Base-by-base conservation (phyloP, 2,113 vertebrate genomes). In the Ageneiosus marmoratus region DNA sequence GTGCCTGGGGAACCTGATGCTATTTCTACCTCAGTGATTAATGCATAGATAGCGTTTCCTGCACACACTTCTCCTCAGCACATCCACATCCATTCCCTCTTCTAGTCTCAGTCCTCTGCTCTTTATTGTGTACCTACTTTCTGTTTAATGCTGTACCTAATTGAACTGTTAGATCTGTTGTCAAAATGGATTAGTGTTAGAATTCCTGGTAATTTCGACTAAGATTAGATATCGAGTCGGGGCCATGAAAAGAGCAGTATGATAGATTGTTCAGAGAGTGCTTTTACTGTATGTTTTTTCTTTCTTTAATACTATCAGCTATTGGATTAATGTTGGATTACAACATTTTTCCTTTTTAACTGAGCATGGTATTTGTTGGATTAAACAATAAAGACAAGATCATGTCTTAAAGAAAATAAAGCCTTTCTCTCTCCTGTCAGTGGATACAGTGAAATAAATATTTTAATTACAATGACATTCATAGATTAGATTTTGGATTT, bases 21-120 rank as follows among this genome's bases (percentile, higher is more conserved):
- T 88, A 85, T 86, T 83, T 86, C 87, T 74, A 77, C 87, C 55
- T 29, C 27, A 58, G 77, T 88, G 87, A 88, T 88, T 84, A 85
- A 87, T 87, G 84, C 79, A 44, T 77, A 79, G 73, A 34, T 69
- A 79, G 34, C 18, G 50, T 79, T 85, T 83, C 87, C 85, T 86
- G 85, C 83, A 74, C 48, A 76, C 74, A 77, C 37, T 63, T 77
- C 72, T 51, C 72, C 32, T 46, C 27, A 6, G 7, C 55, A 29
- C 78, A 55, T 72, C 67, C 48, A 58, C 55, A 58, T 41, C 20
- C 22, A 12, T 44, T 34, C 27, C n/a, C 51, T n/a, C 16, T 20
- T 24, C 44, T n/a, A 2, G 4, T 20, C 27, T 24, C n/a, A 0
- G 20, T 32, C 58, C 4, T 32, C 32, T 32, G 8, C 41, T 27